phyloP scores from a whole-genome alignment of 2,113 vertebrate genomes.

The Murina feae region DNA sequence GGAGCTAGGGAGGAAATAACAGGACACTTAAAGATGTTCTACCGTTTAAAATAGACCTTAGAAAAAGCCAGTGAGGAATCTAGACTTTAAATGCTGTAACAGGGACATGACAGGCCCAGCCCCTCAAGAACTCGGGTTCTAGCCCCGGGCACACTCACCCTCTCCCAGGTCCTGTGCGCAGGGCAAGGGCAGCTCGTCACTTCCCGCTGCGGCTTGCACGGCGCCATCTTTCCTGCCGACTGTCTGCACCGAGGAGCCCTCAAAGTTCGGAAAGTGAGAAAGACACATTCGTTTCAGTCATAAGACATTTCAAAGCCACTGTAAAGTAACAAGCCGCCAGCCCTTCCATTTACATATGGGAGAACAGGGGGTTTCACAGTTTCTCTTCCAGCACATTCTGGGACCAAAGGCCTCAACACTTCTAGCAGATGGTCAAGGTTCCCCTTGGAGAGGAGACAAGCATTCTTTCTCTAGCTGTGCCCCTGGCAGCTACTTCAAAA shows the following conservation, averaged over 20 bases:
- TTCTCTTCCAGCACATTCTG: neutral
- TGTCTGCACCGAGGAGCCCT: neutral
- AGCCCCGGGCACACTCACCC: neutral
- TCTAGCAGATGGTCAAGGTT: rapidly evolving
- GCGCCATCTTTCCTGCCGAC: rapidly evolving
- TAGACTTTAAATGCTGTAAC: no score
- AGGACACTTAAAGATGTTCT: neutral
- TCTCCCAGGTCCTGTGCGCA: neutral
- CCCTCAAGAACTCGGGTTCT: rapidly evolving
- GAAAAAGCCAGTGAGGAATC: neutral
- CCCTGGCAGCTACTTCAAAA: neutral
- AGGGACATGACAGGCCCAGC: rapidly evolving
- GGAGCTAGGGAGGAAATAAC: neutral
- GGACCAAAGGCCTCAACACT: neutral
- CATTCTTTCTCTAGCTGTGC: neutral
- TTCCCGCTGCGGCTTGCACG: rapidly evolving
- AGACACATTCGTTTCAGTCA: neutral
- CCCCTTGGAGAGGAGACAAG: neutral
- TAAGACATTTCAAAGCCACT: neutral
- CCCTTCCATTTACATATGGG: no score
- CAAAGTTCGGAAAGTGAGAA: neutral
- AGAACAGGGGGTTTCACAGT: rapidly evolving
- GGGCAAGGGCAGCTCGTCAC: rapidly evolving
- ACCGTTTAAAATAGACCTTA: neutral
- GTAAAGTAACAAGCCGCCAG: neutral